Base-by-base conservation (phyloP, 2,113 vertebrate species). In the Toxostoma redivivum region DNA sequence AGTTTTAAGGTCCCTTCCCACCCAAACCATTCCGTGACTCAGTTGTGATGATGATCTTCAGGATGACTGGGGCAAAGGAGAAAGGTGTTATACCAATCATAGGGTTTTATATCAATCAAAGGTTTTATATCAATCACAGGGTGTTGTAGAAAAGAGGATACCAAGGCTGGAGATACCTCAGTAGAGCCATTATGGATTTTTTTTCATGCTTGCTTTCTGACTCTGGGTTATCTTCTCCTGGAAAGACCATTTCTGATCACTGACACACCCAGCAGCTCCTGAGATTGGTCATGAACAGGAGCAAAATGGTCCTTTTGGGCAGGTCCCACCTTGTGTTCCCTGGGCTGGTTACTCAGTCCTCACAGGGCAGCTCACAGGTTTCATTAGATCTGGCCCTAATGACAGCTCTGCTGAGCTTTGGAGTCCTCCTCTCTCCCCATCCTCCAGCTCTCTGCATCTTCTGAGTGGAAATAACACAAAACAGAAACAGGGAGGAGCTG, bases 291-390 rank as follows among this genome's bases (percentile, higher is more conserved):
- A 0, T 9, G 5, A 81, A 27, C 19, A 54, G 62, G 9, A 77
- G 28, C 12, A 53, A 48, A 83, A 24, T 7, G 18, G 2, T 40
- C 5, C 12, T 47, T 65, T 45, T 9, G 27, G 53, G 25, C 64
- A 84, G 28, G 19, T 23, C 8, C 38, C 56, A 30, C 37, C 24
- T 33, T 0, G 0, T 20, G 2, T 17, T 40, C 2, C 2, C 51
- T 12, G 48, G 15, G 7, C 3, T 48, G 45, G 56, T 58, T 6
- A 24, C 31, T 48, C 33, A 78, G 5, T 15, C 51, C 58, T 24
- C n/a, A 37, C 45, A 74, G 56, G 20, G 47, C 40, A 70, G 45
- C 31, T 74, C 12, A 1, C 33, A 38, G n/a, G 12, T 56, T 33
- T 58, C 20, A 3, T 25, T 23, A 47, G 58, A 10, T 12, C 38